Evolutionary conservation across 2,113 vertebrate species (phyloP).

Genomic region (Epinephelus lanceolatus): DNA sequence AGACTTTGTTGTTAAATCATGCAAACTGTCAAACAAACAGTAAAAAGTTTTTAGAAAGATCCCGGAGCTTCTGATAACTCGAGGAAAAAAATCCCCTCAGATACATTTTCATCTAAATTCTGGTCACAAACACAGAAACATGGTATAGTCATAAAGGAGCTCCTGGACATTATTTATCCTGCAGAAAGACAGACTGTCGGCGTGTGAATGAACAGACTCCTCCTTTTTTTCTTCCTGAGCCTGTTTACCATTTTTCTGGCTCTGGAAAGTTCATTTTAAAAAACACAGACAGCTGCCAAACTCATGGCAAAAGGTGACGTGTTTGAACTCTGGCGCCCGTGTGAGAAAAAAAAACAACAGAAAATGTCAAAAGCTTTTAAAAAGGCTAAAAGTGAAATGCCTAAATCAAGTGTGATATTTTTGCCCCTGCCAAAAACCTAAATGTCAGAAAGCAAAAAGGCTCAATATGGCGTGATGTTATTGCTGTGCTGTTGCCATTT

Average conservation of each 20-base stretch:
- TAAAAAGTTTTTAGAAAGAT: background rate
- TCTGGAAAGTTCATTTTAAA: slow-evolving; percentile 30
- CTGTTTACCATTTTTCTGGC: slow-evolving; percentile 13
- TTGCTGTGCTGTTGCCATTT: slow-evolving; percentile 42
- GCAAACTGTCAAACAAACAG: slow-evolving; percentile 17
- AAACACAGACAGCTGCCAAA: slow-evolving; percentile 33
- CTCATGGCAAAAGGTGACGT: slow-evolving; percentile 46
- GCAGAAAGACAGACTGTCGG: background rate
- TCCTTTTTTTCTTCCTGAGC: background rate
- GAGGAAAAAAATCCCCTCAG: background rate
- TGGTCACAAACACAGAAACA: background rate
- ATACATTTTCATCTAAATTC: background rate
- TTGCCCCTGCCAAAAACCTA: slow-evolving; percentile 49
- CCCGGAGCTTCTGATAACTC: background rate
- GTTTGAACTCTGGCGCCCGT: slow-evolving; percentile 18
- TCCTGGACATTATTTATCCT: background rate
- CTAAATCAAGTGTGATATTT: slow-evolving; percentile 55
- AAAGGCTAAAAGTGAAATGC: slow-evolving; percentile 29
- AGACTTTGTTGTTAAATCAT: background rate
- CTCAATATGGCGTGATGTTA: slow-evolving; percentile 27
- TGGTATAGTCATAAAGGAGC: background rate
- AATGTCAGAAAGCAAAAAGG: slow-evolving; percentile 56
- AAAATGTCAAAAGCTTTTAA: slow-evolving; percentile 55
- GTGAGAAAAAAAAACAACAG: slow-evolving; percentile 24
- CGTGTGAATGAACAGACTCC: slow-evolving; percentile 2